phyloP scores from a whole-genome alignment of 2,113 vertebrate species.

The Eira barbara region DNA sequence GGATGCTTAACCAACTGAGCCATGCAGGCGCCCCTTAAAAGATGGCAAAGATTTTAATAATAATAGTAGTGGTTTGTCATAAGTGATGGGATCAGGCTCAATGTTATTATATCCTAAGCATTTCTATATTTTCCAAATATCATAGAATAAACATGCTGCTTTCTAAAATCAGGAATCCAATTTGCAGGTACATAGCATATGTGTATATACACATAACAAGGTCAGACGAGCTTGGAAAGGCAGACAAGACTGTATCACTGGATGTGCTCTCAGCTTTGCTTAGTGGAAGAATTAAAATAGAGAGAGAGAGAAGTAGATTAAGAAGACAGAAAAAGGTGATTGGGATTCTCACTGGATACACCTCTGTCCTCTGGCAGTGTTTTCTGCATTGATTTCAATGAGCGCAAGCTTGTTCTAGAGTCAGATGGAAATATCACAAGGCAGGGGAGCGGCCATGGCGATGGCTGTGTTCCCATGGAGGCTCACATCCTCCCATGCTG shows the following conservation, averaged over 20 bases:
- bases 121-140: not conserved
- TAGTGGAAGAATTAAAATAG: not conserved
- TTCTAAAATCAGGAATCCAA: not conserved
- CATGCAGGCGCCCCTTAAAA: not conserved
- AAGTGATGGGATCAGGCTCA: not conserved
- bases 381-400: not conserved
- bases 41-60: not conserved
- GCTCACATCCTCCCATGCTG: not conserved
- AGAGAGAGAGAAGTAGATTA: not conserved
- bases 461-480: fast-evolving
- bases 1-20: not conserved
- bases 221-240: fast-evolving
- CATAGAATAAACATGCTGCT: not conserved
- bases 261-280: not conserved
- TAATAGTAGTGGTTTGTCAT: not conserved
- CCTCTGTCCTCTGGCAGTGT: fast-evolving
- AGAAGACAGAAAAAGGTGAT: not conserved
- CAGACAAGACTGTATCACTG: not conserved
- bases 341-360: too few species aligned
- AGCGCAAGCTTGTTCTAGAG: not conserved
- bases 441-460: fast-evolving
- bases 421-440: not conserved
- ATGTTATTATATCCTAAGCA: not conserved
- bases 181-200: not conserved
- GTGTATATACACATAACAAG: not conserved